Percentiles rank a stretch among this genome's conserved stretches.
phyloP scores from a whole-genome alignment of 92 coral and sea anemone genomes.

The Porites evermanni region DNA sequence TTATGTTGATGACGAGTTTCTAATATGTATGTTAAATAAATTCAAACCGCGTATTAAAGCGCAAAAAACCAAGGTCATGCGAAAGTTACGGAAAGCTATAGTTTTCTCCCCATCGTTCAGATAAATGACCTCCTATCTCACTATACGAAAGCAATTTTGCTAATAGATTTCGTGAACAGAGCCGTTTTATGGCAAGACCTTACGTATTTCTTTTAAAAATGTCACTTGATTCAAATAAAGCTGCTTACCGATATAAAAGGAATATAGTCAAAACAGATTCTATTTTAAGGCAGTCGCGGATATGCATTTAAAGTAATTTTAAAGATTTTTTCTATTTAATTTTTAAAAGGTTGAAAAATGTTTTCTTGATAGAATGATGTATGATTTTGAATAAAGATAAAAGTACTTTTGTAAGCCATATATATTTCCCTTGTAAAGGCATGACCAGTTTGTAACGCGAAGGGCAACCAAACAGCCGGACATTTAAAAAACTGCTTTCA shows the following conservation, averaged over 20 bases:
- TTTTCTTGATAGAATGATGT: no score
- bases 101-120: not conserved
- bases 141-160: not conserved
- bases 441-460: not conserved
- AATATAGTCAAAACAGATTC: not conserved
- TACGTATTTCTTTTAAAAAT: not conserved
- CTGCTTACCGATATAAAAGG: not conserved
- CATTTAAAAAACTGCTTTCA: slow-evolving; percentile 15
- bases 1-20: no score
- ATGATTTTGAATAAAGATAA: not conserved
- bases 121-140: not conserved
- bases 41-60: no score
- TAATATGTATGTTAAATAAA: no score
- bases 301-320: not conserved
- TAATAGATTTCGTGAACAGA: not conserved
- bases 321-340: not conserved
- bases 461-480: not conserved
- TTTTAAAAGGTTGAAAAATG: not conserved
- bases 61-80: no score
- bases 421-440: not conserved
- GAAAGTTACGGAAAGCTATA: not conserved
- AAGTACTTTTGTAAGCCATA: not conserved
- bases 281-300: not conserved
- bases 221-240: not conserved
- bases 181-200: not conserved